A percentile compares a stretch with the other conserved stretches of the same genome.
phyloP scores from a whole-genome alignment of 2,888 invertebrate genomes.

The Sarcophaga rosellei region DNA sequence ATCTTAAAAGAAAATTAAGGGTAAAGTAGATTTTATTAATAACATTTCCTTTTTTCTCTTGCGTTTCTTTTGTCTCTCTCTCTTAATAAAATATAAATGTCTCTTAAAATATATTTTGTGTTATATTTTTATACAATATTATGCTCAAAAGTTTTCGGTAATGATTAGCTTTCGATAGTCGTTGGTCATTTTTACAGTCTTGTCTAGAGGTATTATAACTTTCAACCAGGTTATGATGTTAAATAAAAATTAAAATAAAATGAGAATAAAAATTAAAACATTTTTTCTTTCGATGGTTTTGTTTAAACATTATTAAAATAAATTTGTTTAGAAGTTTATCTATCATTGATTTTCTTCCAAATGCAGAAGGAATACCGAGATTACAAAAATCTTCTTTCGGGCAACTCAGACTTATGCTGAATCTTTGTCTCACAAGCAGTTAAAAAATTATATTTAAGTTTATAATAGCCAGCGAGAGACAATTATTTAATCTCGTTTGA shows the following conservation, averaged over 20 bases:
- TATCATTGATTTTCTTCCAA: too few relatives aligned
- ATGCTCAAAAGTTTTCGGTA: slow-evolving; percentile 18
- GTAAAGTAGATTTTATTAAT: not conserved
- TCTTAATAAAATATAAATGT: not conserved
- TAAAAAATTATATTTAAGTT: too few relatives aligned
- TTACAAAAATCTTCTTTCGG: too few relatives aligned
- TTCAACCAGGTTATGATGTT: not conserved
- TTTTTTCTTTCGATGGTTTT: too few relatives aligned
- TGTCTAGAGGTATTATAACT: not conserved
- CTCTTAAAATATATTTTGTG: slow-evolving; percentile 3
- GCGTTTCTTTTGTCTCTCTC: slow-evolving; percentile 1
- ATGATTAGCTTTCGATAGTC: slow-evolving; percentile 17
- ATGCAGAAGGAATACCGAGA: too few relatives aligned
- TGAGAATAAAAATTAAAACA: too few relatives aligned
- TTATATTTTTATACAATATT: slow-evolving; percentile 1
- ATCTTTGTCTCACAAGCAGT: too few relatives aligned
- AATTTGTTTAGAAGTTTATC: too few relatives aligned
- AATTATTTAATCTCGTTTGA: too few relatives aligned
- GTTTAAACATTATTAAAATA: too few relatives aligned
- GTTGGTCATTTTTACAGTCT: not conserved
- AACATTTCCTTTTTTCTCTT: not conserved
- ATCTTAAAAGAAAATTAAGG: not conserved
- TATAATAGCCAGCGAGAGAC: too few relatives aligned
- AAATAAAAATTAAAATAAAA: not conserved
- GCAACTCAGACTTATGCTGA: too few relatives aligned